Evolutionary conservation across 1,140 invertebrate species (phyloP).

Genomic region (Geopemphigus sp.): DNA sequence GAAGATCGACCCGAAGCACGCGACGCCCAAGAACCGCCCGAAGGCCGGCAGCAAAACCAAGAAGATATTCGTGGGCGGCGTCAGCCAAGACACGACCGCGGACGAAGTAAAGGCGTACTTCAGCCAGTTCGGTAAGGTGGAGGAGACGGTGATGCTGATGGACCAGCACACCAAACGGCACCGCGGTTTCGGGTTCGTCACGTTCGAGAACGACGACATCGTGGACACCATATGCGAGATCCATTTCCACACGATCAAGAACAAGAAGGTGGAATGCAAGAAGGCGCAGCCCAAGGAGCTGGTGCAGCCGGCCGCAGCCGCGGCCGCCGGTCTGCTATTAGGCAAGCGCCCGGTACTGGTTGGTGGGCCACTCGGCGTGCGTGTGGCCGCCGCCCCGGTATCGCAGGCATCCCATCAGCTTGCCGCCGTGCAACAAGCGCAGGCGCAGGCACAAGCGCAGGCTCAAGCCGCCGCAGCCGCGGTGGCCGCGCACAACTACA

Average conservation of each 20-base stretch:
- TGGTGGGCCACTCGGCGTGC: slow-evolving; percentile 64
- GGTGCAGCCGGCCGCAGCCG: slow-evolving; percentile 62
- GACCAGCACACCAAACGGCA: slow-evolving; percentile 90
- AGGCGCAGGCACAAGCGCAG: slow-evolving; percentile 62
- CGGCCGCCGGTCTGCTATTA: slow-evolving; percentile 61
- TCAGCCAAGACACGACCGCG: slow-evolving; percentile 85
- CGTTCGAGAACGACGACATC: slow-evolving; percentile 87
- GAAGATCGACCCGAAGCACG: slow-evolving; percentile 91
- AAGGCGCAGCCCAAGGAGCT: slow-evolving; percentile 90
- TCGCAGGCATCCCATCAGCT: slow-evolving; percentile 56
- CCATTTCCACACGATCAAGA: slow-evolving; percentile 89
- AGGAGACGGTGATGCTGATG: slow-evolving; percentile 92
- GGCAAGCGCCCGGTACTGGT: slow-evolving; percentile 70
- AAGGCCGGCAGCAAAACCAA: slow-evolving; percentile 82
- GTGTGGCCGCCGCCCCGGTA: slow-evolving; percentile 61
- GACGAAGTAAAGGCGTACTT: slow-evolving; percentile 90
- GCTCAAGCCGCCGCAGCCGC: slow-evolving; percentile 58
- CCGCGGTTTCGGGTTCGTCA: slow-evolving; percentile 87
- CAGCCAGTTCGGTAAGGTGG: slow-evolving; percentile 86
- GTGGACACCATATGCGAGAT: slow-evolving; percentile 89
- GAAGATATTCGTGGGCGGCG: slow-evolving; percentile 89
- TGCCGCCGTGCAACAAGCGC: slow-evolving; percentile 61
- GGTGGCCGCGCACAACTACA: slow-evolving; percentile 60
- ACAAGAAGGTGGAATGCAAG: slow-evolving; percentile 91
- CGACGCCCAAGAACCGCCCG: slow-evolving; percentile 85